Percentiles rank a stretch among this genome's conserved stretches.
Evolutionary conservation across 2,113 vertebrate genomes (phyloP).

Genomic region (Ctenodactylus gundi): DNA sequence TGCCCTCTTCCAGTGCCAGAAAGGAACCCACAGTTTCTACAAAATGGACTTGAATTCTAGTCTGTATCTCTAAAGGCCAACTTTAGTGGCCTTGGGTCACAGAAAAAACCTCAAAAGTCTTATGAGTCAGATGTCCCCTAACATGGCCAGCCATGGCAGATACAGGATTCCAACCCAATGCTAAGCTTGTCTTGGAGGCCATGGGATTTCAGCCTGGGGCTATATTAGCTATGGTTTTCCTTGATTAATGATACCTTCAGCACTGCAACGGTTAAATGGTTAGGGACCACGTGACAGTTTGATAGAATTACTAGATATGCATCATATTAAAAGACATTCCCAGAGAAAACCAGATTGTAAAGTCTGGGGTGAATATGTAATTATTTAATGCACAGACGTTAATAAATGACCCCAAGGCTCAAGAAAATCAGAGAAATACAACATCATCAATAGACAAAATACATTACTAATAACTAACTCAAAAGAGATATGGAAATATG

Average conservation of each 20-base stretch:
- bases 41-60: neutral
- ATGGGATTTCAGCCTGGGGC: neutral
- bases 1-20: neutral
- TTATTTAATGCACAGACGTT: neutral
- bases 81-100: neutral
- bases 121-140: neutral
- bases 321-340: neutral
- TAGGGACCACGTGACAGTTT: neutral
- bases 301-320: neutral
- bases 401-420: neutral
- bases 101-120: neutral
- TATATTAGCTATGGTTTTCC: neutral
- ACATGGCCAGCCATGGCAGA: neutral
- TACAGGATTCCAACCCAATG: neutral
- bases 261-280: neutral
- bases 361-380: neutral
- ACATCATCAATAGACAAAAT: neutral
- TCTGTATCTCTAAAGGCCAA: neutral
- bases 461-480: neutral
- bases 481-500: neutral
- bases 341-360: neutral
- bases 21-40: neutral
- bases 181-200: neutral
- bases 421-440: neutral
- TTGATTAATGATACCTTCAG: neutral